These are phyloP conservation scores for Syngnathus floridae DNA, from an alignment of 2,113 vertebrate genomes.

Conservation along the genomic window DNA sequence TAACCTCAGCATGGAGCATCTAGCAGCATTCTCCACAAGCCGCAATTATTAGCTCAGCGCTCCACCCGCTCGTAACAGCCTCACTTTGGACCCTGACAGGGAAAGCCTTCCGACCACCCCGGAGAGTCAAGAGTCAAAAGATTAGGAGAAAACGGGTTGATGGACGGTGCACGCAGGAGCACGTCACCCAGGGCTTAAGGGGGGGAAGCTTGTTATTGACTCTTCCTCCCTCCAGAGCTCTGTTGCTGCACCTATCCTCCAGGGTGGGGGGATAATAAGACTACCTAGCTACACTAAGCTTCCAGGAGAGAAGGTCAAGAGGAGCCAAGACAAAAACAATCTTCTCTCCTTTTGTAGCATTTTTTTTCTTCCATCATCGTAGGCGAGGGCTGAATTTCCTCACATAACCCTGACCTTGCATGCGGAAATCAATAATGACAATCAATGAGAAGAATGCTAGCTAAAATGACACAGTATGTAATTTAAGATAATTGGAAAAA, in stretches of 20 bases:
- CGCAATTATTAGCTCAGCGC: slow-evolving; percentile 44
- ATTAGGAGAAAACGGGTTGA: slow-evolving; percentile 44
- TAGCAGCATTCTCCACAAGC: slow-evolving; percentile 6
- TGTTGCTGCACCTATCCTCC: slow-evolving; percentile 32
- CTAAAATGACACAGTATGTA: neutral
- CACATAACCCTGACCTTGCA: neutral
- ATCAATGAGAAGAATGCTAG: slow-evolving; percentile 5
- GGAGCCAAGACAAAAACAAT: slow-evolving; percentile 39
- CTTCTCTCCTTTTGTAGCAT: slow-evolving; percentile 22
- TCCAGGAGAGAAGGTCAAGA: slow-evolving; percentile 52
- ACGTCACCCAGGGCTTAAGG: slow-evolving; percentile 25
- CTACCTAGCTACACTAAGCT: slow-evolving; percentile 40
- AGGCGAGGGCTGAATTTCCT: slow-evolving; percentile 1
- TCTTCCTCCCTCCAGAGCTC: slow-evolving; percentile 9
- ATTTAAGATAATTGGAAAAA: neutral
- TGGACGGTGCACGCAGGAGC: slow-evolving; percentile 24
- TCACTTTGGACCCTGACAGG: slow-evolving; percentile 25
- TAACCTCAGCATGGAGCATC: too few relatives aligned
- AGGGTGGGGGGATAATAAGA: slow-evolving; percentile 46
- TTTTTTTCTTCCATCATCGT: neutral
- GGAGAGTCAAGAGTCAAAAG: slow-evolving; percentile 46
- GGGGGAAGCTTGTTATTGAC: slow-evolving; percentile 32
- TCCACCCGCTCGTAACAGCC: slow-evolving; percentile 26
- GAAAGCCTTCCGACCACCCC: slow-evolving; percentile 31
- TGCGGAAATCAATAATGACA: slow-evolving; percentile 8